Conservation (phyloP, 2,113 vertebrate genomes). For the Pachyramphus minor region DNA sequence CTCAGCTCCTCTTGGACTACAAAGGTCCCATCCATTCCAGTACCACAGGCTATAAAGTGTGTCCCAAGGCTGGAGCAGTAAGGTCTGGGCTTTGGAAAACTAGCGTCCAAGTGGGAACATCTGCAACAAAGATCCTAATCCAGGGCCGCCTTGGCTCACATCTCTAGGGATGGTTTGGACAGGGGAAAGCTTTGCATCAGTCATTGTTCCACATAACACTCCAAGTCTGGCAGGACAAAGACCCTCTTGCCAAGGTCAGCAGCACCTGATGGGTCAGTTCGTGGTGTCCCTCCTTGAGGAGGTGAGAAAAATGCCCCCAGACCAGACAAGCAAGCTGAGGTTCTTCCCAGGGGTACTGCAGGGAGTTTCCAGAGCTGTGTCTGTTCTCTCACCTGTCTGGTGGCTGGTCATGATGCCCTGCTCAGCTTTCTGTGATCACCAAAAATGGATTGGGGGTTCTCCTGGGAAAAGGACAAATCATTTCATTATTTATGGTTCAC, state of each 20-base stretch:
- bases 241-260: not conserved
- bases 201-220: not conserved
- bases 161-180: accelerated
- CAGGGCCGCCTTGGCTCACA: accelerated
- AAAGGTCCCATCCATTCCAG: not conserved
- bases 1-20: not conserved
- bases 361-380: too few relatives aligned
- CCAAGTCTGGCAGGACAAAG: not conserved
- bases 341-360: not conserved
- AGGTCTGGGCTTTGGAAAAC: not conserved
- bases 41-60: not conserved
- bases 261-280: not conserved
- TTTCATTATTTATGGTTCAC: not conserved
- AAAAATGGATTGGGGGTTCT: not conserved
- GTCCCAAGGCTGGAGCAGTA: not conserved
- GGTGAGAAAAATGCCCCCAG: not conserved
- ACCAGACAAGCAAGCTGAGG: not conserved
- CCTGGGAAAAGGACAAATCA: not conserved
- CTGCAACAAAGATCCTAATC: not conserved
- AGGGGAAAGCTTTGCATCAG: not conserved
- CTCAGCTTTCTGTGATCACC: not conserved
- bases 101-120: not conserved
- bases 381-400: slow-evolving; percentile 34
- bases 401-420: slow-evolving; percentile 8
- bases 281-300: not conserved